phyloP scores from a whole-genome alignment of 23 tunicate genomes.

The Corella eumyota region DNA sequence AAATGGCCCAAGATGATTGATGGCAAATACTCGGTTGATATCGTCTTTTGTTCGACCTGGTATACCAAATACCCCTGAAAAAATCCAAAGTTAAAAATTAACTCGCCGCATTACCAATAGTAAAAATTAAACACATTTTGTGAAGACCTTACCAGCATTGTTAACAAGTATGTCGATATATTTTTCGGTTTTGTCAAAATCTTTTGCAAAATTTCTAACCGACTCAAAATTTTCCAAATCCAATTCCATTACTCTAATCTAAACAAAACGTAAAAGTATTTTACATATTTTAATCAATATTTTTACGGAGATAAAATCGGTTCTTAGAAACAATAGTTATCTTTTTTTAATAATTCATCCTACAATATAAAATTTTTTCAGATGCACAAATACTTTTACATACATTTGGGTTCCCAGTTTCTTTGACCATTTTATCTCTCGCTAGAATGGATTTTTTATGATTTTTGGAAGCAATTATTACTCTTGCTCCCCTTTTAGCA shows the following conservation, averaged over 20 bases:
- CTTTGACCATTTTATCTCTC: neutral
- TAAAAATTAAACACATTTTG: neutral
- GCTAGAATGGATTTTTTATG: constrained; percentile 5
- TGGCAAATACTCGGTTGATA: constrained; percentile 16
- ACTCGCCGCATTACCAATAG: too few species aligned
- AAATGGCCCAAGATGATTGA: constrained; percentile 52
- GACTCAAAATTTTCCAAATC: constrained; percentile 17
- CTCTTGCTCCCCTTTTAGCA: constrained; percentile 19
- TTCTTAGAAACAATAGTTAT: too few species aligned
- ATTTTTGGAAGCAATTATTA: constrained; percentile 25
- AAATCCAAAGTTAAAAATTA: too few species aligned
- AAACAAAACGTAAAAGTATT: neutral
- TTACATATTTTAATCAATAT: too few species aligned
- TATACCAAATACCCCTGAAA: constrained; percentile 18
- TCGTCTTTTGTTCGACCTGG: constrained; percentile 16
- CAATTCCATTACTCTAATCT: constrained; percentile 6
- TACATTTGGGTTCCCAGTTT: constrained; percentile 16
- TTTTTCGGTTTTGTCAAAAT: constrained; percentile 6
- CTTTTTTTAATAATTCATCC: too few species aligned
- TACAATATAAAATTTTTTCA: too few species aligned
- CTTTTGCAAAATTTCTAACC: constrained; percentile 7
- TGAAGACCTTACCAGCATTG: constrained; percentile 17
- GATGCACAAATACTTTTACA: too few species aligned
- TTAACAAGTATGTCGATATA: constrained; percentile 17
- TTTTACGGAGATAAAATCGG: too few species aligned